These are phyloP conservation scores for Characodon lateralis DNA, from an alignment of 2,797 vertebrate species.

Conservation along the genomic window DNA sequence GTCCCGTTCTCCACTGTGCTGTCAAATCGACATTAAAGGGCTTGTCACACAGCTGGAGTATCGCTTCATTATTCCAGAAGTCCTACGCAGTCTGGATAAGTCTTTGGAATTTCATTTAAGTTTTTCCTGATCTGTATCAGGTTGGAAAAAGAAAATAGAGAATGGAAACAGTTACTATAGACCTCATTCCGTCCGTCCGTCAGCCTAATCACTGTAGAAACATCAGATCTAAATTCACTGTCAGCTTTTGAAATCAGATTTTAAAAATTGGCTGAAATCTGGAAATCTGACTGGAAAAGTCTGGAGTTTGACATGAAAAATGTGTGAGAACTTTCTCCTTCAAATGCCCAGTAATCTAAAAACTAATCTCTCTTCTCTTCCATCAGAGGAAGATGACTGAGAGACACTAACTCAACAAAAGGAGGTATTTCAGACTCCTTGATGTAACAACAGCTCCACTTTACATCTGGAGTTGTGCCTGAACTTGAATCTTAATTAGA, in stretches of 20 bases:
- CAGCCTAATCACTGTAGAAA: no score
- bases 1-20: slow-evolving; percentile 61
- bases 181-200: background rate
- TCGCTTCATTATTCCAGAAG: slow-evolving; percentile 51
- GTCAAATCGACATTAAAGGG: slow-evolving; percentile 71
- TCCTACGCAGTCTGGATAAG: background rate
- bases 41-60: slow-evolving; percentile 54
- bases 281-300: no score
- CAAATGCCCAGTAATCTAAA: background rate
- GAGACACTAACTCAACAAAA: background rate
- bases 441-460: slow-evolving; percentile 16
- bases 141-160: no score
- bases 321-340: no score
- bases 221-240: no score
- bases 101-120: background rate
- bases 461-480: slow-evolving; percentile 11
- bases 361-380: slow-evolving; percentile 13
- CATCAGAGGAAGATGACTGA: slow-evolving; percentile 1
- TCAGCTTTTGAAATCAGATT: no score
- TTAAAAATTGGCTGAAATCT: no score
- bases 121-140: background rate
- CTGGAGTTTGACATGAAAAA: no score
- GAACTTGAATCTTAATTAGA: slow-evolving; percentile 38
- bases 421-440: background rate
- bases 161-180: no score